Evolutionary conservation across 2,797 vertebrate genomes (phyloP), one percentile per base, ranked within the genome.

Genomic region (Sarcophilus harrisii): DNA sequence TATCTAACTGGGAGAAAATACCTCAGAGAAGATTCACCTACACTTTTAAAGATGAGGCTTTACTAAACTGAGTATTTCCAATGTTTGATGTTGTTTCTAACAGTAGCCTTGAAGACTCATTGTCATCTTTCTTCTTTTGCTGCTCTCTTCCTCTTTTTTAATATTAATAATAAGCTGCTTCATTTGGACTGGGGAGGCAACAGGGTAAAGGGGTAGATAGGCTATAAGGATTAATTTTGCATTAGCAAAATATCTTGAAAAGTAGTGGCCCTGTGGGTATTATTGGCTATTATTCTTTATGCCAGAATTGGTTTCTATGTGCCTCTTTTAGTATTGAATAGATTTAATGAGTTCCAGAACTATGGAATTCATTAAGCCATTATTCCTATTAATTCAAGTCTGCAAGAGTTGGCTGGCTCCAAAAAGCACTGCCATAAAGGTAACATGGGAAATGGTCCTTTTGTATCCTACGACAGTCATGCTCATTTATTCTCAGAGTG

Each of bases 281-380:
- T 90, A 90, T 55, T 55, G 54, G 28, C 49, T 27, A 14, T 32
- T 90, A 13, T 32, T 90, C 29, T 55, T 90, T 90, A 3, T 32
- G 52, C 90, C 52, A 55, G n/a, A 55, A 13, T 90, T 90, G 38
- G 30, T 24, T 91, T 30, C 95, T 90, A 90, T 81, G 18, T 81
- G 9, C 21, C 73, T 81, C 38, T 81, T 81, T 81, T 45, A 73
- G 38, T 60, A 94, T 12, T 32, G 29, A 58, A 54, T 57, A 32
- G 0, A 54, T 13, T 58, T 93, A 38, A 95, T 92, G 93, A 92
- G n/a, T 57, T 11, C 95, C 95, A 95, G 73, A 49, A 92, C 49
- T 0, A 0, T 94, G 92, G 2, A 4, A 0, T 92, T 97, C 10
- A 38, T 92, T 94, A 94, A 73, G 93, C 14, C 58, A 59, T 32